phyloP scores from a whole-genome alignment of 1,140 invertebrate species.

The Bicyclus anynana region DNA sequence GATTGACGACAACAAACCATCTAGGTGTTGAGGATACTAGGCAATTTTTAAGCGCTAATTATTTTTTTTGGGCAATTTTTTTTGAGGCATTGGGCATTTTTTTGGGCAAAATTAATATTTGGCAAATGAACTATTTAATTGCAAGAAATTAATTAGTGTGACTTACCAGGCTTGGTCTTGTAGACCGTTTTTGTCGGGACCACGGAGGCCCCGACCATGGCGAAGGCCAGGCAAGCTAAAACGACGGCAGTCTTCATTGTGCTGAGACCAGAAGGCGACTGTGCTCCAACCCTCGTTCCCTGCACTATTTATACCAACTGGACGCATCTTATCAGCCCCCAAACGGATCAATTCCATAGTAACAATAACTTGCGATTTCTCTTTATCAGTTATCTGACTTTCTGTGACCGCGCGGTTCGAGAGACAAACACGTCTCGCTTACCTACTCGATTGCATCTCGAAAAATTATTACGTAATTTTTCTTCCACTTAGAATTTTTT shows the following conservation, averaged over 20 bases:
- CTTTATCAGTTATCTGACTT: constrained; percentile 10
- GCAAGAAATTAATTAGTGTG: neutral
- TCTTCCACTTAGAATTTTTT: no score
- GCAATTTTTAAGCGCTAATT: no score
- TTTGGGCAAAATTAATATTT: no score
- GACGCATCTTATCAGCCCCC: constrained; percentile 19
- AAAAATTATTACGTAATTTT: no score
- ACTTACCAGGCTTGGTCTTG: constrained; percentile 47
- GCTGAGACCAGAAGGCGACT: constrained; percentile 37
- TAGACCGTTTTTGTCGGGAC: constrained; percentile 27
- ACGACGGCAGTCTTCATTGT: constrained; percentile 59
- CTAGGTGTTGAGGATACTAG: no score
- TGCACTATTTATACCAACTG: constrained; percentile 33
- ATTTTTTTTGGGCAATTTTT: no score
- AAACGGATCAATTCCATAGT: constrained; percentile 10
- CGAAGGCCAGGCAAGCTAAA: constrained; percentile 41
- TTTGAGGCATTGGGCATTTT: no score
- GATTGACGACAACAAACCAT: no score
- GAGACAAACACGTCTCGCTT: neutral
- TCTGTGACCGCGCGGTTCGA: constrained; percentile 14
- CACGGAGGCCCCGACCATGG: constrained; percentile 37
- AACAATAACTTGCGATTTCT: constrained; percentile 20
- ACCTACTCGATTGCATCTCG: neutral
- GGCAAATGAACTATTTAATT: neutral
- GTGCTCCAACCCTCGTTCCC: constrained; percentile 23